Base-by-base conservation (phyloP, 2,888 invertebrate genomes). In the Monopis laevigella region DNA sequence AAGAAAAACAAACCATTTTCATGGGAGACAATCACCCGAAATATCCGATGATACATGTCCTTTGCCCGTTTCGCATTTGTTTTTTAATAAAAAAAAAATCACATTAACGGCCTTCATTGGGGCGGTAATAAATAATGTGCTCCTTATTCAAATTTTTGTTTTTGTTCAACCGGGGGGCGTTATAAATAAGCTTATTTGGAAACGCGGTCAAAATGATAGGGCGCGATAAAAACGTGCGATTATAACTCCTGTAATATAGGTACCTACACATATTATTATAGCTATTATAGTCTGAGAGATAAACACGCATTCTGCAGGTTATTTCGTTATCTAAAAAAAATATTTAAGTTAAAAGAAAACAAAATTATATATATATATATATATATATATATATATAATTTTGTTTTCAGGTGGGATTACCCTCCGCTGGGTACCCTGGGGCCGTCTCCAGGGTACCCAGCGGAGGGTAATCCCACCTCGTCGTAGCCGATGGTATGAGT, bases 111-210 rank as follows among this genome's bases (percentile, higher is more conserved):
- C 75, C 74, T 77, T 78, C 78, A 78, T 78, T 78, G 77, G 80
- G 75, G 74, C 75, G 74, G 77, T 63, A 72, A 80, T 80, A 80
- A 80, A 80, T 78, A 77, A 78, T 78, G 77, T 69, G 60, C 75
- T 80, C 77, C 78, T 80, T 80, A 80, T 80, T 78, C 78, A 80
- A 80, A 73, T 78, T 78, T 77, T 75, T 74, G 70, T 73, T 78
- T 74, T 78, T 77, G 75, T 75, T 75, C 68, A 67, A 63, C 72
- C 71, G 69, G 67, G 64, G 61, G 53, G 54, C 62, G 77, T 78
- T 70, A 80, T 80, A 74, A 78, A 80, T 80, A 78, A 80, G 78
- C 77, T 78, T 80, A 80, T 80, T 80, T 80, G 71, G 71, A 66
- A 70, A 63, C 64, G 54, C 51, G 58, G 58, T 48, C 59, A 65